Percentiles rank a stretch among this genome's conserved stretches.
These are phyloP conservation scores for Drosophila neotestacea DNA, from an alignment of 2,888 invertebrate genomes.

Conservation along the genomic window DNA sequence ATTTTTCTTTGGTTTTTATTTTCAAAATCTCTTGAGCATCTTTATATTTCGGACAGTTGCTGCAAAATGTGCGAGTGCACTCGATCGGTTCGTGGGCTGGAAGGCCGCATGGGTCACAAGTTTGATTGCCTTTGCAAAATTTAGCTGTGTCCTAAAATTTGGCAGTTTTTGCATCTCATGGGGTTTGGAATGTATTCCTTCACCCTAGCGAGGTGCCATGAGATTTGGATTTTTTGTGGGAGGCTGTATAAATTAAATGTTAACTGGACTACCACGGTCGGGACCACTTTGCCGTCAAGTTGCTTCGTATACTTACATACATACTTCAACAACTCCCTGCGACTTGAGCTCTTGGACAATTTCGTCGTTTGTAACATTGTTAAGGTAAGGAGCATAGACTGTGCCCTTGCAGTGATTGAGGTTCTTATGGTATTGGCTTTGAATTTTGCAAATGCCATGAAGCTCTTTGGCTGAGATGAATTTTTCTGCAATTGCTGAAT, in stretches of 20 bases:
- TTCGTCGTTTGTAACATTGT: no score
- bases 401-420: no score
- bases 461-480: constrained; percentile 15
- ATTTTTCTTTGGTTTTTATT: constrained; percentile 9
- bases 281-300: constrained; percentile 14
- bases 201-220: constrained; percentile 20
- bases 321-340: constrained; percentile 8
- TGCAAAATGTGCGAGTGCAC: constrained; percentile 7
- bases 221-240: constrained; percentile 1
- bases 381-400: no score
- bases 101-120: constrained; percentile 3
- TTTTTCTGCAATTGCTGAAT: constrained; percentile 1
- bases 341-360: constrained; percentile 14
- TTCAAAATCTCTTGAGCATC: constrained; percentile 8
- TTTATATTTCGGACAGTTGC: constrained; percentile 12
- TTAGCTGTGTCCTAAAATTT: constrained; percentile 36
- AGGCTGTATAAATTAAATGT: background rate
- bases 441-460: constrained; percentile 15
- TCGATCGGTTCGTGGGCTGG: constrained; percentile 1
- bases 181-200: constrained; percentile 42
- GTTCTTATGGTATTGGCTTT: constrained; percentile 1
- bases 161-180: constrained; percentile 44
- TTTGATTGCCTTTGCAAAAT: constrained; percentile 14
- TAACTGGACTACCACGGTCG: constrained; percentile 26
- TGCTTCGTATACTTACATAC: background rate